A percentile compares a stretch with the other conserved stretches of the same genome.
These are phyloP conservation scores for Tauraco hartlaubi DNA, from an alignment of 2,797 vertebrate species.

Conservation along the genomic window DNA sequence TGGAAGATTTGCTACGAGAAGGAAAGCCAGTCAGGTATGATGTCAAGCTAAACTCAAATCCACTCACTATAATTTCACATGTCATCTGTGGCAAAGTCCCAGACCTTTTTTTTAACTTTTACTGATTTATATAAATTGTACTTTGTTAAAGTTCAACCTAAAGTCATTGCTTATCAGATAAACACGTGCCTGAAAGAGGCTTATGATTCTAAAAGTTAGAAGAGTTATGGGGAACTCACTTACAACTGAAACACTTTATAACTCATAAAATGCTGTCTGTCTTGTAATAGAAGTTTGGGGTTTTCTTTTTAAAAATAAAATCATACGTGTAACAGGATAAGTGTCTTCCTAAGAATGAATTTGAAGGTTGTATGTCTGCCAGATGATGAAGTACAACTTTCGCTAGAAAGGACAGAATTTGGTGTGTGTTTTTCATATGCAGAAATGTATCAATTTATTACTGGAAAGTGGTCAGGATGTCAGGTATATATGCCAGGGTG, in stretches of 20 bases:
- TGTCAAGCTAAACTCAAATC: neutral
- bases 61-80: neutral
- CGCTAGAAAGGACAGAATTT: neutral
- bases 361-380: neutral
- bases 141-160: neutral
- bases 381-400: neutral
- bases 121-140: neutral
- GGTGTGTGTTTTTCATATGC: neutral
- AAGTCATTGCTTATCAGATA: neutral
- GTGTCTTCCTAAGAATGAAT: neutral
- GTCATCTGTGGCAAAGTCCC: neutral
- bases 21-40: conserved; percentile 88
- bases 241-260: neutral
- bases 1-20: conserved; percentile 90
- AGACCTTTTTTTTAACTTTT: neutral
- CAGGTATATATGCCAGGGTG: neutral
- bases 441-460: neutral
- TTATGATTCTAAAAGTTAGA: neutral
- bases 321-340: neutral
- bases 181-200: neutral
- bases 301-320: neutral
- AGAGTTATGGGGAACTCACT: neutral
- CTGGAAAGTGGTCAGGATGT: neutral
- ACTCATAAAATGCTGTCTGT: neutral
- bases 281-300: neutral